Base-by-base conservation (phyloP, 2,797 vertebrate genomes). In the Lagocephalus sceleratus region DNA sequence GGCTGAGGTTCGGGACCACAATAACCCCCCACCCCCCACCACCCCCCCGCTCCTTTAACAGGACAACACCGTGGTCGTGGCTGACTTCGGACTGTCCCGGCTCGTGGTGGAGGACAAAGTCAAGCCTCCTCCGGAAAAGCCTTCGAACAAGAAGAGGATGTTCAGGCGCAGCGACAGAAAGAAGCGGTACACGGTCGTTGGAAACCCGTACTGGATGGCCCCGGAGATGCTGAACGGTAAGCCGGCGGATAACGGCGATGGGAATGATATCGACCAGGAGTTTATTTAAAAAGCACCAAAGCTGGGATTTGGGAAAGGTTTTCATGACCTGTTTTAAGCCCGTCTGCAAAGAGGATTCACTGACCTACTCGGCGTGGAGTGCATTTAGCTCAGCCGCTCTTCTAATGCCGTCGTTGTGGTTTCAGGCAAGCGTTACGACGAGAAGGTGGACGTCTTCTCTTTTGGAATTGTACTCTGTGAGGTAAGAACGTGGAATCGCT, bases 131-230 rank as follows among this genome's bases (percentile, higher is more conserved):
- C 48, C 89, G 47, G 94, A 98, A 63, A 95, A 94, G 54, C 79
- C 90, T 0, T 73, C 89, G 5, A 87, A 79, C 54, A 98, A 96
- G 87, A 96, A 94, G 68, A 90, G 94, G 9, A 88, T 90, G 5
- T 87, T 94, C 32, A 88, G 91, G 57, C 94, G 94, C 32, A 89
- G 87, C 0, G 94, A 95, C 87, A 85, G 95, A 45, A 95, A 93
- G 57, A 98, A 98, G 75, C 90, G 95, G 60, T 96, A 98, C 79
- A 98, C 95, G 0, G 95, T 98, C 20, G 95, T 98, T 15, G 95
- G 95, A 66, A 98, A 96, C 85, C 95, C 95, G 0, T 98, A 96
- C 78, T 98, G 95, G 95, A 98, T 98, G 95, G 95, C 95, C 38
- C 95, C 95, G 0, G 95, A 98, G 87, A 98, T 98, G 95, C 86